A percentile compares a stretch with the other conserved stretches of the same genome.
These are phyloP conservation scores for Netelia inedita DNA, from an alignment of 2,888 invertebrate genomes.

Conservation along the genomic window DNA sequence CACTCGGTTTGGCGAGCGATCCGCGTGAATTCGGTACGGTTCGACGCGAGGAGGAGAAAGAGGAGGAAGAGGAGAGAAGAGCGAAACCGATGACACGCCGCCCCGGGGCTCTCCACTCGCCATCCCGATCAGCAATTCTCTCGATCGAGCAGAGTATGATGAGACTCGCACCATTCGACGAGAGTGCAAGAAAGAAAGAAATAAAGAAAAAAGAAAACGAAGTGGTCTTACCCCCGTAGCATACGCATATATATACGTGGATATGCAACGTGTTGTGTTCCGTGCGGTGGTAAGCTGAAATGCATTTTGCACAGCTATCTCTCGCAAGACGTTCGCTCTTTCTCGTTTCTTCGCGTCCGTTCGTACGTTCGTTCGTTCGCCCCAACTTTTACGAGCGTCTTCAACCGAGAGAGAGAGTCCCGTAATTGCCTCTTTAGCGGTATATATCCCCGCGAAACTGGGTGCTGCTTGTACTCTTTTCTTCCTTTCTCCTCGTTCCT, in stretches of 20 bases:
- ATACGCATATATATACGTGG: background rate
- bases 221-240: too few species aligned
- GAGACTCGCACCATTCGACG: slow-evolving; percentile 57
- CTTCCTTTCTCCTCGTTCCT: slow-evolving; percentile 1
- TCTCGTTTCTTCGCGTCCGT: slow-evolving; percentile 20
- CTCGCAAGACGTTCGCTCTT: slow-evolving; percentile 12
- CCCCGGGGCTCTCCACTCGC: slow-evolving; percentile 75
- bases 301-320: slow-evolving; percentile 49
- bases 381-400: slow-evolving; percentile 82
- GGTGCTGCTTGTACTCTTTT: slow-evolving; percentile 30
- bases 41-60: slow-evolving; percentile 55
- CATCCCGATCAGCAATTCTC: slow-evolving; percentile 33
- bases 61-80: slow-evolving; percentile 70
- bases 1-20: slow-evolving; percentile 44
- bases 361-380: slow-evolving; percentile 50
- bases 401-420: slow-evolving; percentile 77
- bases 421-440: slow-evolving; percentile 84
- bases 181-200: background rate
- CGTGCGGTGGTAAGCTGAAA: slow-evolving; percentile 36
- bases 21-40: slow-evolving; percentile 68
- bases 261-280: slow-evolving; percentile 20
- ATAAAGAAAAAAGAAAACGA: background rate
- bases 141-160: slow-evolving; percentile 41
- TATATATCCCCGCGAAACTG: slow-evolving; percentile 64
- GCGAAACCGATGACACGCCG: slow-evolving; percentile 82